Conservation (phyloP, 2,888 invertebrate species). For the Junonia oenone region DNA sequence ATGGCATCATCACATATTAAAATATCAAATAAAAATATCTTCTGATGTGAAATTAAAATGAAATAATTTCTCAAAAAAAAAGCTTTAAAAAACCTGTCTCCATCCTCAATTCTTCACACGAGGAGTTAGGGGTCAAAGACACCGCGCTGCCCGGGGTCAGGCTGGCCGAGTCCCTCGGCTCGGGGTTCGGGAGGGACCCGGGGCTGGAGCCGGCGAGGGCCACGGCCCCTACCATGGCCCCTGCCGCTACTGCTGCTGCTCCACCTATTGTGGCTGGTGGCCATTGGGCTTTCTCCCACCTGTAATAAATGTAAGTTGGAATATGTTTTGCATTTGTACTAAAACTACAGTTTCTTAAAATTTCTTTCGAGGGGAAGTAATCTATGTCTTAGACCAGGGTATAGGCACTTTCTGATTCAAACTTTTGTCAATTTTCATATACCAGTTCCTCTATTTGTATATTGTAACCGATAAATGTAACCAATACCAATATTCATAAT, state of each 20-base stretch:
- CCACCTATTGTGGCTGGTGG: constrained; percentile 62
- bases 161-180: constrained; percentile 77
- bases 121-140: constrained; percentile 85
- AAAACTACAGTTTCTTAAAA: too few species aligned
- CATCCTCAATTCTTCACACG: constrained; percentile 82
- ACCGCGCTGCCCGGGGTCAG: constrained; percentile 81
- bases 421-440: too few species aligned
- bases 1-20: too few species aligned
- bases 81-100: constrained; percentile 51
- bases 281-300: constrained; percentile 88
- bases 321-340: not conserved
- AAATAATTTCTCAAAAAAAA: too few species aligned
- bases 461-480: too few species aligned
- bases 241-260: constrained; percentile 63
- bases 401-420: too few species aligned
- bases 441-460: too few species aligned
- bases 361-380: too few species aligned
- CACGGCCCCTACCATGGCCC: constrained; percentile 65
- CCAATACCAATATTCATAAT: too few species aligned
- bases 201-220: constrained; percentile 78
- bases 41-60: too few species aligned
- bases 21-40: not conserved
- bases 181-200: constrained; percentile 50
- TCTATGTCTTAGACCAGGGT: too few species aligned
- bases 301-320: constrained; percentile 40